Evolutionary conservation across 2,797 vertebrate species (phyloP).

Genomic region (Neomorphus geoffroyi): DNA sequence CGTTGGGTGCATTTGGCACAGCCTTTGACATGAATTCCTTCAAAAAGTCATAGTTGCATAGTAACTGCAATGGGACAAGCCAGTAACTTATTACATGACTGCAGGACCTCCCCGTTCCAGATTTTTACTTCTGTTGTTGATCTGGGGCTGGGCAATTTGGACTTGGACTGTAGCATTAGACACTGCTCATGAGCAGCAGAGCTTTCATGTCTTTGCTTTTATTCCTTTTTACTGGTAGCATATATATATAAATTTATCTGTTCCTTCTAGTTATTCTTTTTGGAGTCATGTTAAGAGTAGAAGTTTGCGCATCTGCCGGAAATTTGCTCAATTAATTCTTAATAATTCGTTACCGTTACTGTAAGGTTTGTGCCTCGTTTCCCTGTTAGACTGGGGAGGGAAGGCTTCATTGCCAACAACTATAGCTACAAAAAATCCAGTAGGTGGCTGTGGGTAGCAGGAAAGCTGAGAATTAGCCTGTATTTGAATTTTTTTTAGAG

Average conservation of each 20-base stretch:
- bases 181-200: background rate
- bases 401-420: background rate
- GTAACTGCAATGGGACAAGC: background rate
- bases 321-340: background rate
- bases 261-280: accelerated
- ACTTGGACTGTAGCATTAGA: background rate
- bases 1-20: background rate
- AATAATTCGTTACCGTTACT: background rate
- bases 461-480: conserved; percentile 44
- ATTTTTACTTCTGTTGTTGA: background rate
- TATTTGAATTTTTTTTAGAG: background rate
- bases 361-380: background rate
- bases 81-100: background rate
- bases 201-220: background rate
- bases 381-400: background rate
- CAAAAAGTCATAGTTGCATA: background rate
- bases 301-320: background rate
- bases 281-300: background rate
- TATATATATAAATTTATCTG: accelerated
- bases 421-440: conserved; percentile 3
- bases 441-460: conserved; percentile 40
- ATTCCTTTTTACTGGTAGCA: background rate
- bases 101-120: background rate
- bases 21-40: background rate
- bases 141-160: background rate